Conservation (phyloP, 2,797 vertebrate genomes). For the Enteromius thamalakanensis region DNA sequence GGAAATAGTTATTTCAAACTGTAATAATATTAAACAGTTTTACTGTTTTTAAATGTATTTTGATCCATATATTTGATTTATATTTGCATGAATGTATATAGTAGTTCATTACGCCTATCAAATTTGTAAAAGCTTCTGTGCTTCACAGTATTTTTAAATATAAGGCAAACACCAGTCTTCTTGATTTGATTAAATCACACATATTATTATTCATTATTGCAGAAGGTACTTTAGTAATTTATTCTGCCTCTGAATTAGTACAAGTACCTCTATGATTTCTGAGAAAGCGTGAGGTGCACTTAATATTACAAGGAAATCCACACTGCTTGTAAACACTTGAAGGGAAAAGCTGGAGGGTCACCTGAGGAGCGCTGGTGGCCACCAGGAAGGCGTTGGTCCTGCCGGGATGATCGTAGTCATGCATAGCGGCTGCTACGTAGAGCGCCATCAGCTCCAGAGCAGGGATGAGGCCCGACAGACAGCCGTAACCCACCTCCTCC, state of each 20-base stretch:
- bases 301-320: background rate
- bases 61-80: background rate
- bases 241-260: background rate
- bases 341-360: constrained; percentile 52
- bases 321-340: background rate
- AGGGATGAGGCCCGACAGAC: constrained; percentile 93
- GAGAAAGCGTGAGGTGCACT: background rate
- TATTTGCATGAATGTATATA: background rate
- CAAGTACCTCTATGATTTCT: background rate
- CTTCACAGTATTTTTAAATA: background rate
- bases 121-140: background rate
- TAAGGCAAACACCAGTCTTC: background rate
- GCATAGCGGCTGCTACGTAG: constrained; percentile 98
- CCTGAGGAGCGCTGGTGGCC: constrained; percentile 94
- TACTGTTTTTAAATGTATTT: background rate
- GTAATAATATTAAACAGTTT: background rate
- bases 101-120: background rate
- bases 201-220: background rate
- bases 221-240: background rate
- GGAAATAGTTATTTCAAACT: background rate
- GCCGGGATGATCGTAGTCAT: constrained; percentile 97
- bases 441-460: constrained; percentile 97
- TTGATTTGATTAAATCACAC: background rate
- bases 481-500: constrained; percentile 89
- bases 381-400: constrained; percentile 97